A percentile compares a stretch with the other conserved stretches of the same genome.
phyloP scores from a whole-genome alignment of 2,888 invertebrate genomes.

The Ophion ventricosus region DNA sequence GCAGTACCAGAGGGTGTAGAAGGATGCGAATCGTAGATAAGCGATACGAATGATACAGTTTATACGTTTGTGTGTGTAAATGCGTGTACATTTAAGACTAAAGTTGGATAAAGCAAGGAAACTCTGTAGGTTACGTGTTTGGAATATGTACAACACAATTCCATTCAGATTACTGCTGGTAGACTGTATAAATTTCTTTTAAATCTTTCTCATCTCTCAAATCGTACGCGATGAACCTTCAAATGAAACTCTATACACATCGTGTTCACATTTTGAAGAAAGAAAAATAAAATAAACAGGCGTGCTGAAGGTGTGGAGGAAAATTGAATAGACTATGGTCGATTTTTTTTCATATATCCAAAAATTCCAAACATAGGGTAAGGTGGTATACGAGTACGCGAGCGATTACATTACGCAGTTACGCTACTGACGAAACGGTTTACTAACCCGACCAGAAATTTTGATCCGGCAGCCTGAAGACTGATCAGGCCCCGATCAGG shows the following conservation, averaged over 20 bases:
- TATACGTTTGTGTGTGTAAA: not conserved
- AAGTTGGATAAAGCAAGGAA: constrained; percentile 52
- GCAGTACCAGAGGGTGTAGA: constrained; percentile 48
- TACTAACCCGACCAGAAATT: too few relatives aligned
- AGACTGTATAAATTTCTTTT: constrained; percentile 19
- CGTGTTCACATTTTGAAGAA: not conserved
- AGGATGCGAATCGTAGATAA: constrained; percentile 62
- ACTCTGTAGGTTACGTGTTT: constrained; percentile 49
- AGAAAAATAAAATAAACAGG: not conserved
- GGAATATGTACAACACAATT: constrained; percentile 53
- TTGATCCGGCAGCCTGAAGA: too few relatives aligned
- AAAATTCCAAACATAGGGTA: too few relatives aligned
- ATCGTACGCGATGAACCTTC: not conserved
- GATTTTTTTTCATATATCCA: too few relatives aligned
- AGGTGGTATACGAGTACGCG: too few relatives aligned
- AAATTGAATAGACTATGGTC: too few relatives aligned
- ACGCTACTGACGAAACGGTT: too few relatives aligned
- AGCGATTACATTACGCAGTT: too few relatives aligned
- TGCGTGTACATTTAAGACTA: constrained; percentile 25
- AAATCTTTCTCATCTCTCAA: not conserved
- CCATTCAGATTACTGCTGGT: constrained; percentile 45
- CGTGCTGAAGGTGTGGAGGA: not conserved
- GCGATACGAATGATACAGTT: constrained; percentile 53
- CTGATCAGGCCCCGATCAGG: too few relatives aligned
- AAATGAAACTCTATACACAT: not conserved